Evolutionary conservation across 1,140 invertebrate species (phyloP), one percentile per base, ranked within the genome.

Genomic region (Megalopta genalis): DNA sequence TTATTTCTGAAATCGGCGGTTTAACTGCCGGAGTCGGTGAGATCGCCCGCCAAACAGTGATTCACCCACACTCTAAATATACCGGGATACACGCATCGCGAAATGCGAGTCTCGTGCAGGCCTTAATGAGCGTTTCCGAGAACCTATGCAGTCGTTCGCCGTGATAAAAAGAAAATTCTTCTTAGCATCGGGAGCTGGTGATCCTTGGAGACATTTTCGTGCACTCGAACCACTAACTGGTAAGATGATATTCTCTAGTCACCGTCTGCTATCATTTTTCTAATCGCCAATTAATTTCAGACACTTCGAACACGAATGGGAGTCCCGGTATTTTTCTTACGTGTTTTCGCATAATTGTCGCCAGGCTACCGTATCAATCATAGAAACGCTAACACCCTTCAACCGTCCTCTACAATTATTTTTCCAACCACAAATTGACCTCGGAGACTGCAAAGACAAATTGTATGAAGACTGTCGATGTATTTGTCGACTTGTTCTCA

Each of bases 11-110:
- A 92, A 92, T 91, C 87, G 91, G 90, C 88, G 89, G 91, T 92
- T 91, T 90, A 90, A 86, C 80, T 88, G 82, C 64, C 85, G 83
- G 57, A 81, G 80, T 71, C 78, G 67, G 66, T 62, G 70, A 80
- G 81, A 73, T 77, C 76, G 73, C 69, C 80, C 73, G 84, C 89
- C 86, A 89, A 89, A 90, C 86, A 85, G 88, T 91, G 90, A 93
- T 92, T 92, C 92, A 92, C 90, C 91, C 91, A 90, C 89, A 88
- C 90, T 90, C 90, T 88, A 88, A 91, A 92, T 92, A 93, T 92
- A 92, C 82, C 87, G 64, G 87, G 86, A 89, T 89, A 88, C 87
- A 86, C 81, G 82, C 77, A 78, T 84, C 77, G 81, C 75, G 84
- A 76, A 81, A 86, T 66, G 68, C 81, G 76, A 74, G 77, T 71